Evolutionary conservation across 2,797 vertebrate genomes (phyloP).

Genomic region (Mastacembelus armatus): DNA sequence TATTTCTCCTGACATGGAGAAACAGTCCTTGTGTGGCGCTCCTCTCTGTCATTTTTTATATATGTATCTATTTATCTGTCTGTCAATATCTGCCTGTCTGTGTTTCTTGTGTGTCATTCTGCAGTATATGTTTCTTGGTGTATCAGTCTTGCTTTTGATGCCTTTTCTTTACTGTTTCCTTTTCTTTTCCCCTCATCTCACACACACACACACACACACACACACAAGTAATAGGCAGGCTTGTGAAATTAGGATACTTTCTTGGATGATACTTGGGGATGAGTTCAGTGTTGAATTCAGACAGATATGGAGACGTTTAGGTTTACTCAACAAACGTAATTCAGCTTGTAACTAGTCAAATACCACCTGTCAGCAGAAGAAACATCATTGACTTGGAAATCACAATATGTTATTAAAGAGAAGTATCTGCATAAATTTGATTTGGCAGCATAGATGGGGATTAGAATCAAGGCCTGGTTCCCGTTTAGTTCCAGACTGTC

Average conservation of each 20-base stretch:
- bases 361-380: conserved; percentile 16
- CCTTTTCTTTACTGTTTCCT: conserved; percentile 16
- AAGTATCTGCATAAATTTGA: no score
- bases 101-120: conserved; percentile 9
- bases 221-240: conserved; percentile 8
- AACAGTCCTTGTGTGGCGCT: conserved; percentile 24
- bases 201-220: background rate
- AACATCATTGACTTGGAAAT: conserved; percentile 7
- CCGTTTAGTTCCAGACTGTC: no score
- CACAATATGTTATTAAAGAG: conserved; percentile 25
- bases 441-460: no score
- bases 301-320: conserved; percentile 23
- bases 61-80: conserved; percentile 24
- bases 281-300: conserved; percentile 30
- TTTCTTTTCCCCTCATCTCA: background rate
- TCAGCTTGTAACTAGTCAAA: conserved; percentile 43
- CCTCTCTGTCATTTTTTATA: conserved; percentile 38
- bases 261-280: conserved; percentile 22
- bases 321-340: conserved; percentile 29
- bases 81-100: conserved; percentile 27
- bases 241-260: conserved; percentile 44
- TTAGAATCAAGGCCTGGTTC: no score
- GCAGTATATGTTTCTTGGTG: conserved; percentile 15
- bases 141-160: conserved; percentile 15
- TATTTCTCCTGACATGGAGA: conserved; percentile 53